Evolutionary conservation across 2,888 invertebrate genomes (phyloP), one percentile per base, ranked within the genome.

Genomic region (Rhaphigaster nebulosa): DNA sequence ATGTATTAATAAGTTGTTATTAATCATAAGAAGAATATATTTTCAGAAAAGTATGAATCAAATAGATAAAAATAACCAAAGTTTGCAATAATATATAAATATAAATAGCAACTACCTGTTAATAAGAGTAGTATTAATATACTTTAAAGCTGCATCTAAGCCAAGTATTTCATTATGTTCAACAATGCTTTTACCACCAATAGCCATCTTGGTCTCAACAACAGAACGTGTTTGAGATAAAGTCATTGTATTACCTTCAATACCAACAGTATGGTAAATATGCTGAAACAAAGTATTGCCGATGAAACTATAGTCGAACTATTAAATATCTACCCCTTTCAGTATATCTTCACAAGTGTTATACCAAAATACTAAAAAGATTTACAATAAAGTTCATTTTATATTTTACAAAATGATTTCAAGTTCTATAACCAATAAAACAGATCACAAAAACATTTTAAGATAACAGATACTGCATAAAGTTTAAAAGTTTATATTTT

Each of bases 91-190:
- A 90, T 23, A 90, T n/a, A 29, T 90, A 65, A 26, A 80, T 54
- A 50, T 56, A 91, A 23, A 93, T 92, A 87, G 76, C 87, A 41
- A 90, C 50, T 93, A 95, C 95, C 95, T 95, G 92, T 97, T 96
- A 87, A 97, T 95, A 92, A 97, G 94, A 91, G 97, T 97, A n/a
- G 96, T 95, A 93, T 97, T 96, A 92, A 99, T 97, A 93, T 97
- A 99, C 93, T 98, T 97, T 95, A 99, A 96, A 0, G 99, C 99
- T 41, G 98, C 96, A 94, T 99, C 99, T 93, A 99, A 94, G 52
- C 98, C 98, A 84, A 99, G 94, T 93, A 99, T 98, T 95, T 99
- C 99, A 95, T 99, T 99, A 93, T 99, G 99, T 93, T 99, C 99
- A 92, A 98, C 96, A 89, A 99, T 96, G 93, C 98, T 98, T 94